Percentiles rank a stretch among this genome's conserved stretches.
Evolutionary conservation across 2,113 vertebrate species (phyloP).

Genomic region (mouse (Mus musculus)): GRCm39 chr6:107986001-107986500

Average conservation of each 20-base stretch:
- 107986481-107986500: neutral
- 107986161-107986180: neutral
- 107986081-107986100: neutral
- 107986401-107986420: neutral
- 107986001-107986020: neutral
- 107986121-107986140: neutral
- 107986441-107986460: neutral
- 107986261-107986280: neutral
- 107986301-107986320: neutral
- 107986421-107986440: neutral
- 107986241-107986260: neutral
- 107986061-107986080: neutral
- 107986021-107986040: neutral
- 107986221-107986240: neutral
- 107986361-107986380: neutral
- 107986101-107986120: neutral
- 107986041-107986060: neutral
- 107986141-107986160: neutral
- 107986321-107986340: neutral
- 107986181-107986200: too few relatives aligned
- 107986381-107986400: neutral
- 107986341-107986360: neutral
- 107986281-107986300: neutral
- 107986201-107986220: neutral
- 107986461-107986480: neutral